Evolutionary conservation across 2,888 invertebrate genomes (phyloP), one percentile per base, ranked within the genome.

Genomic region (Clunio marinus): DNA sequence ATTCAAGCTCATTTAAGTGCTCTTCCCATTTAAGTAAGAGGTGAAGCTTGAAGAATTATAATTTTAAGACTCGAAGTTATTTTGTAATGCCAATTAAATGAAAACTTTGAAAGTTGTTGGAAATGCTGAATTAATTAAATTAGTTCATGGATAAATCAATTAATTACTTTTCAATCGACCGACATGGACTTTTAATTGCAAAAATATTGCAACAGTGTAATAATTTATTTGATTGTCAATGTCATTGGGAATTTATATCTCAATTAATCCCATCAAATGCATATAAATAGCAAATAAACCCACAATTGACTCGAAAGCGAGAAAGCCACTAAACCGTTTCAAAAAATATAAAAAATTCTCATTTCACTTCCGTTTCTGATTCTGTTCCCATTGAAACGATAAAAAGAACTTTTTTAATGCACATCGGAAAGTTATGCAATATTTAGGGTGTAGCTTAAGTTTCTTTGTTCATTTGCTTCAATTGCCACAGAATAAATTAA

Each of bases 261-360:
- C 13, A 8, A 8, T 32, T n/a, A n/a, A n/a, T n/a, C n/a, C n/a
- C n/a, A n/a, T n/a, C n/a, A n/a, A 32, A 32, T 32, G 7, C 35
- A 13, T 32, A 5, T 32, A 32, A 32, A 5, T 5, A 32, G 3
- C 41, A 13, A 41, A 41, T 15, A 41, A 41, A 13, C 13, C 41
- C 41, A 3, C 13, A 8, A 32, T 32, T 32, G 13, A 20, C 51
- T 8, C 51, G 4, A 32, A 4, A 51, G 51, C n/a, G 13, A 27
- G 8, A 55, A 55, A 65, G 25, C 63, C 63, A 65, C 63, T 27
- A 65, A 65, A 62, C 24, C 62, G 62, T 62, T 65, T 45, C 63
- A 65, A 28, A 28, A n/a, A n/a, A n/a, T n/a, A n/a, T n/a, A n/a
- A n/a, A n/a, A n/a, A 62, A 41, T 62, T 62, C 41, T 25, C 41